Conservation (phyloP, 1,140 invertebrate species). For the Mizuhopecten yessoensis region DNA sequence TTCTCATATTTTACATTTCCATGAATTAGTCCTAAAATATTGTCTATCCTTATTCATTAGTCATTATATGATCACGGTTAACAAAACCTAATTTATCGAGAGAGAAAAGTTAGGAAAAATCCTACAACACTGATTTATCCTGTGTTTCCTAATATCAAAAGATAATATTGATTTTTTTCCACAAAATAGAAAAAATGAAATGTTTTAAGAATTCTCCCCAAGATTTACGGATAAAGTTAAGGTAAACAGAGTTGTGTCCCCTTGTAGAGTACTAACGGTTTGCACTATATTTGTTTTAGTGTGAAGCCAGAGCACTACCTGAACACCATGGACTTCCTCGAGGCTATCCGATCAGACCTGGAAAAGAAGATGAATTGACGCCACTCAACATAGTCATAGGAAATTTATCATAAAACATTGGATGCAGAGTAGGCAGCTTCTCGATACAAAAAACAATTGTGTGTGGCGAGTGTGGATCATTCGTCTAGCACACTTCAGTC, state of each 20-base stretch:
- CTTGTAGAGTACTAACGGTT: not conserved
- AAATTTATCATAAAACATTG: conserved; percentile 40
- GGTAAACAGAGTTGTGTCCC: not conserved
- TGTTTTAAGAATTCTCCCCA: no score
- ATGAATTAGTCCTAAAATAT: no score
- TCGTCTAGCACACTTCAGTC: not conserved
- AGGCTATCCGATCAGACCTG: conserved; percentile 76
- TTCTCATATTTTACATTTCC: no score
- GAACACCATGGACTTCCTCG: conserved; percentile 83
- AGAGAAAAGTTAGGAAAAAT: no score
- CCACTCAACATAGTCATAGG: not conserved
- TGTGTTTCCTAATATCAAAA: no score
- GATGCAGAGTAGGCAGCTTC: not conserved
- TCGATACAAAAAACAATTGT: not conserved
- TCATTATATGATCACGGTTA: no score
- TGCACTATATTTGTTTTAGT: conserved; percentile 75
- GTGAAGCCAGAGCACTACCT: conserved; percentile 83
- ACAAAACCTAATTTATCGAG: no score
- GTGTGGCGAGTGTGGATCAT: not conserved
- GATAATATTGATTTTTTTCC: no score
- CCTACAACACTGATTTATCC: no score
- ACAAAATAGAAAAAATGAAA: no score
- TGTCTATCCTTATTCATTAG: no score
- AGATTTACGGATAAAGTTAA: no score
- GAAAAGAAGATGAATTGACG: conserved; percentile 19